Conservation (phyloP, 2,888 invertebrate species). For the Teleiodes luculella region DNA sequence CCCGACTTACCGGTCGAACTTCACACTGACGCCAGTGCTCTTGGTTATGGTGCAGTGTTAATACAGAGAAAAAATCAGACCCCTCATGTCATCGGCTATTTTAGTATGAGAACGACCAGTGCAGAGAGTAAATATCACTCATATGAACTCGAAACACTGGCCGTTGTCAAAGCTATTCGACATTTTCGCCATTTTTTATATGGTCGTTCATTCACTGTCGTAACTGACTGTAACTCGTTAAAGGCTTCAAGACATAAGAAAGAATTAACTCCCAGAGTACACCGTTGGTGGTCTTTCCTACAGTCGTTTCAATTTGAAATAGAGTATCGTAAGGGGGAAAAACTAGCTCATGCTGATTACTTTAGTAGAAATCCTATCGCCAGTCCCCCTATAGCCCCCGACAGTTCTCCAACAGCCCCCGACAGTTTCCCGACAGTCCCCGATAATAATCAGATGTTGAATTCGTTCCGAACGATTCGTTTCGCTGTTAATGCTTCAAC, state of each 20-base stretch:
- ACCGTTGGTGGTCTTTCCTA: not conserved
- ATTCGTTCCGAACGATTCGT: too few species aligned
- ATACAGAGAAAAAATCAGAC: not conserved
- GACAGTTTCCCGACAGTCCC: too few species aligned
- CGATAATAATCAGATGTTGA: too few species aligned
- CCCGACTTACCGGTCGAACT: conserved; percentile 11
- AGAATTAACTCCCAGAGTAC: not conserved
- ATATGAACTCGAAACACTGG: not conserved
- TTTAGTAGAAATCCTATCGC: not conserved
- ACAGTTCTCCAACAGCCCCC: too few species aligned
- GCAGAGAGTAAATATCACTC: not conserved
- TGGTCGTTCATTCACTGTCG: not conserved
- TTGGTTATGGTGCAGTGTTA: not conserved
- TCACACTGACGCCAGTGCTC: not conserved
- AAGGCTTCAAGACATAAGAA: not conserved
- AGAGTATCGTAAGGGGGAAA: not conserved
- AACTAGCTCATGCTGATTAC: not conserved
- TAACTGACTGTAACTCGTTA: not conserved
- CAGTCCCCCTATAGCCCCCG: too few species aligned
- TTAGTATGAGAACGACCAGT: not conserved
- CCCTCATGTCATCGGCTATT: not conserved
- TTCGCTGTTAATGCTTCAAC: too few species aligned
- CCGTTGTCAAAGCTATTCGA: not conserved
- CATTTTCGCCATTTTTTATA: not conserved
- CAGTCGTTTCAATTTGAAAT: not conserved